A percentile compares a stretch with the other conserved stretches of the same genome.
Conservation (phyloP, 2,888 invertebrate species). For the Ennomos fuscantarius region DNA sequence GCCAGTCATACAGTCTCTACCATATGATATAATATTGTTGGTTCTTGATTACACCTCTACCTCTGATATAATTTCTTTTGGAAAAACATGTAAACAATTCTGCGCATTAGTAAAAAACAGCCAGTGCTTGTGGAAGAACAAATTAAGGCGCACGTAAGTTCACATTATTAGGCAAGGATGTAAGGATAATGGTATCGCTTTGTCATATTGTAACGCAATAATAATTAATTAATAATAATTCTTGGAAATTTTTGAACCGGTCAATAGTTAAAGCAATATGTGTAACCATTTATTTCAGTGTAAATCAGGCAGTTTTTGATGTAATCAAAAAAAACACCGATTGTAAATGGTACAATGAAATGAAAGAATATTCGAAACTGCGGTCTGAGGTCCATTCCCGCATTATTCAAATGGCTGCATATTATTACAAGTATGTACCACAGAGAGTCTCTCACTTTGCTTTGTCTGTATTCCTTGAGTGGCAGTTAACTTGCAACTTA, state of each 20-base stretch:
- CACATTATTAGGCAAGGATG: neutral
- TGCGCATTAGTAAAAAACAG: slow-evolving; percentile 70
- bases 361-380: slow-evolving; percentile 7
- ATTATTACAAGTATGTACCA: slow-evolving; percentile 14
- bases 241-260: too few relatives aligned
- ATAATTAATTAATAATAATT: too few relatives aligned
- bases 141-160: slow-evolving; percentile 58
- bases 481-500: too few relatives aligned
- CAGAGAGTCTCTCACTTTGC: too few relatives aligned
- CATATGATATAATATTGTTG: slow-evolving; percentile 58
- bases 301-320: slow-evolving; percentile 33
- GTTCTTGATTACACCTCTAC: slow-evolving; percentile 51
- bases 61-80: slow-evolving; percentile 79
- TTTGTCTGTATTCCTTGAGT: too few relatives aligned
- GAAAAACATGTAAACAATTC: slow-evolving; percentile 80
- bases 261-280: too few relatives aligned
- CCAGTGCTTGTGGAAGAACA: slow-evolving; percentile 60
- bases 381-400: slow-evolving; percentile 8
- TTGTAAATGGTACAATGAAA: slow-evolving; percentile 32
- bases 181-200: neutral
- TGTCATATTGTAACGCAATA: too few relatives aligned
- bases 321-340: slow-evolving; percentile 43
- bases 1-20: slow-evolving; percentile 46
- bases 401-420: slow-evolving; percentile 16
- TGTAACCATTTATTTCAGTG: slow-evolving; percentile 7